Evolutionary conservation across 2,113 vertebrate genomes (phyloP), one percentile per base, ranked within the genome.

Genomic region (Ariopsis seemanni): DNA sequence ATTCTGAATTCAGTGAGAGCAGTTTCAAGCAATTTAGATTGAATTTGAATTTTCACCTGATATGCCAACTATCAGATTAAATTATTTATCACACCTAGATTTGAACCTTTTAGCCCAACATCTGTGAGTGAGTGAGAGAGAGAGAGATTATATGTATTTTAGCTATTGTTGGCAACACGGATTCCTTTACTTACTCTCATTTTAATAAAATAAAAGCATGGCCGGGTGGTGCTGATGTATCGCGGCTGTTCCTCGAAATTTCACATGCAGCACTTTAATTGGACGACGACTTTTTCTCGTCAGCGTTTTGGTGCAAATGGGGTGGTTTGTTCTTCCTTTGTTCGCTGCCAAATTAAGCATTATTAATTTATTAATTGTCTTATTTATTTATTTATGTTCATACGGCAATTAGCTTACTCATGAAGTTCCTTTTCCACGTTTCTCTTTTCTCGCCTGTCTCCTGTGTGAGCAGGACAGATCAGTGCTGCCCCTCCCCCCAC

Each of bases 271-370:
- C 42, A 42, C 42, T 4, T 42, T 85, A 84, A 87, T 87, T 89
- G 82, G 65, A 67, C 82, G 81, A 65, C 52, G 63, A 87, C 72
- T 69, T 80, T 25, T 48, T 85, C 78, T 27, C 12, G 53, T 90
- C 89, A 90, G 85, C 87, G 8, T 75, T 81, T 83, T 62, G 48
- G 42, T 82, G 27, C 63, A 57, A 80, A 88, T 60, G 55, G 63
- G 67, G 30, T 80, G 10, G 67, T 69, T 48, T 88, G 27, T 67
- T 34, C 80, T 83, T 53, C 52, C 53, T 52, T 84, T 55, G 57
- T 78, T 71, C 58, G 9, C 48, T 27, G 42, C 18, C 10, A 27
- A 17, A 42, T 48, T 7, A 17, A n/a, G 1, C 53, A 10, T 22
- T 81, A 9, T 48, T 63, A 27, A 27, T 60, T 52, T 53, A 15